phyloP scores from a whole-genome alignment of 2,888 invertebrate species.

The Fragum whitleyi region DNA sequence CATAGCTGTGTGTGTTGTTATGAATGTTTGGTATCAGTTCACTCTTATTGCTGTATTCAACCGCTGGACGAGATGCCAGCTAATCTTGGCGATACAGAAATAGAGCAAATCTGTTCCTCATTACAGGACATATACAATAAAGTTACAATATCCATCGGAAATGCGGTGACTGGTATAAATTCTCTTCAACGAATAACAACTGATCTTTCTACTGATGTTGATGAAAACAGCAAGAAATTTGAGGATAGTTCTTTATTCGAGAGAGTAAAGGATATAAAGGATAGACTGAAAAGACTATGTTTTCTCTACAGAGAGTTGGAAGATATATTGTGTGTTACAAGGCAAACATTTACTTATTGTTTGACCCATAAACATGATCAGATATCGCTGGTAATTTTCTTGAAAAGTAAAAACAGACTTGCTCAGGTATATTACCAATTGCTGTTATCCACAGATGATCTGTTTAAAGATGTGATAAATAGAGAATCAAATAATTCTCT shows the following conservation, averaged over 20 bases:
- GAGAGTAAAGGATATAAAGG: neutral
- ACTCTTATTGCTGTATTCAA: constrained; percentile 28
- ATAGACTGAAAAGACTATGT: neutral
- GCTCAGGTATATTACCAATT: neutral
- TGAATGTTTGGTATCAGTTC: constrained; percentile 17
- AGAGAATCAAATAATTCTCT: neutral
- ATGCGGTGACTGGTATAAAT: no score
- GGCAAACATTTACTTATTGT: constrained; percentile 3
- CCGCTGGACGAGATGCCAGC: constrained; percentile 37
- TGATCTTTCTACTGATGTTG: no score
- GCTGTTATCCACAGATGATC: neutral
- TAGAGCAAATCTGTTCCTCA: neutral
- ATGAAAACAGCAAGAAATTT: no score
- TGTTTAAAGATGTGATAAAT: no score
- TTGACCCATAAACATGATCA: neutral
- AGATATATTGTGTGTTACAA: neutral
- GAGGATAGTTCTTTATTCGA: neutral
- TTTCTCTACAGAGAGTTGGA: neutral
- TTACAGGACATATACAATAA: neutral
- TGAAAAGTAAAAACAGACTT: constrained; percentile 9
- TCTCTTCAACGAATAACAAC: no score
- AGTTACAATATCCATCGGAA: neutral
- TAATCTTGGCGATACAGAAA: neutral
- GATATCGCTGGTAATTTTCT: neutral
- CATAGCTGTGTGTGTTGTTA: constrained; percentile 37